Evolutionary conservation across 2,113 vertebrate species (phyloP), one percentile per base, ranked within the genome.

Genomic region (Cygnus buccinator): DNA sequence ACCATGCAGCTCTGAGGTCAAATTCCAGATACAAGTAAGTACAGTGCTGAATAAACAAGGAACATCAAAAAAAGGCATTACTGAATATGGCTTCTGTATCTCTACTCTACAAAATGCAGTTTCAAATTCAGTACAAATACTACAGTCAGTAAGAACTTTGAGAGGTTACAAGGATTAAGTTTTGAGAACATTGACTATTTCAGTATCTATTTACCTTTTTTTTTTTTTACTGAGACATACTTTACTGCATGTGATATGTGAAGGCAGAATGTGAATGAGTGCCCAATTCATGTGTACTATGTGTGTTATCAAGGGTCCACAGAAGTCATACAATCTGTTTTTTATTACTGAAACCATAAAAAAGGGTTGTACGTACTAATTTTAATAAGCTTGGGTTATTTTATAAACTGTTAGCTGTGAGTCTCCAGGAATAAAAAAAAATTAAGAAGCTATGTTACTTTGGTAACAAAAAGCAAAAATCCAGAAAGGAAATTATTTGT

Each of bases 81-180:
- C 94, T 98, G 98, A 98, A 98, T 98, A 96, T 95, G 96, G 97
- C 97, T 96, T 97, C 97, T 98, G 98, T 97, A 95, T 79, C 94
- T 57, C 77, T 57, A 21, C 66, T 76, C 94, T 80, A 5, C 82
- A 74, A 44, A 87, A 80, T 1, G 52, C 46, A 90, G 52, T 44
- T 78, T 81, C 89, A 68, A 77, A 92, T 88, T 73, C 91, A 87
- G 96, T 62, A 92, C 89, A 58, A 71, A 48, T 67, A 74, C 72
- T 26, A 5, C 85, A 28, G 33, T 94, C 93, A 97, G 67, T 94
- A 85, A 91, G 79, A 94, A 96, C 94, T 75, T 84, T 95, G 74
- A 93, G 85, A 91, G 67, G 82, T 66, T 62, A n/a, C 65, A 39
- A 71, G 77, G 88, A 93, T 25, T 73, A 54, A 58, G 87, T 33